phyloP scores from a whole-genome alignment of 1,140 invertebrate species.

The Oncopodura yosiiana region DNA sequence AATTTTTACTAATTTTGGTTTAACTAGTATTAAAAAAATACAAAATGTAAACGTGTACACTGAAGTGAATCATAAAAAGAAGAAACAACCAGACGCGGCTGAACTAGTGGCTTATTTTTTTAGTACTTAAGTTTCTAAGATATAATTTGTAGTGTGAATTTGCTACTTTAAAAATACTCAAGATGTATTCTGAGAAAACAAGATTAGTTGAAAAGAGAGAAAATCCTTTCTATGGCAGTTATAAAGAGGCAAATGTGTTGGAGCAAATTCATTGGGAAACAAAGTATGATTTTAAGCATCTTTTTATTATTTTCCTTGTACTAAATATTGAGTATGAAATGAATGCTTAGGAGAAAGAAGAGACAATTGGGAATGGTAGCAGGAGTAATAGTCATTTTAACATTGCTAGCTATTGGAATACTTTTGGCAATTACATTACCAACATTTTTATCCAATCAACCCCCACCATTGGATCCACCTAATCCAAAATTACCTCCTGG shows the following conservation, averaged over 20 bases:
- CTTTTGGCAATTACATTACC: conserved; percentile 33
- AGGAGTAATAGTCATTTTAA: conserved; percentile 20
- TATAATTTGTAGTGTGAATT: too few relatives aligned
- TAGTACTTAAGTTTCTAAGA: too few relatives aligned
- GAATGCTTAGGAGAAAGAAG: conserved; percentile 29
- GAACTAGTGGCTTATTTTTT: too few relatives aligned
- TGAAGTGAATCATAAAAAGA: too few relatives aligned
- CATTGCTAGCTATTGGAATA: conserved; percentile 27
- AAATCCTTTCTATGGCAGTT: conserved; percentile 34
- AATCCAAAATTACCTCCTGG: conserved; percentile 6
- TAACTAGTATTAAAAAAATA: too few relatives aligned
- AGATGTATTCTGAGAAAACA: conserved; percentile 34
- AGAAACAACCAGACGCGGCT: too few relatives aligned
- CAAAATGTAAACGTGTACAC: too few relatives aligned
- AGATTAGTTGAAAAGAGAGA: conserved; percentile 29
- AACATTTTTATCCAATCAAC: conserved; percentile 7
- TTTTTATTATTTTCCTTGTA: neutral
- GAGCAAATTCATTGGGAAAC: conserved; percentile 34
- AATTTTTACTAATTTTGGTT: too few relatives aligned
- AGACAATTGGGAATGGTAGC: conserved; percentile 29
- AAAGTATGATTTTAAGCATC: conserved; percentile 14
- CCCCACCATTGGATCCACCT: conserved; percentile 20
- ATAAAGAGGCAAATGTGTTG: conserved; percentile 27
- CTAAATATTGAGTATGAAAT: too few relatives aligned
- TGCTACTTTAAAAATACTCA: neutral